Percentiles rank a stretch among this genome's conserved stretches.
Evolutionary conservation across 2,797 vertebrate genomes (phyloP).

Genomic region (Meriones psammophilus): DNA sequence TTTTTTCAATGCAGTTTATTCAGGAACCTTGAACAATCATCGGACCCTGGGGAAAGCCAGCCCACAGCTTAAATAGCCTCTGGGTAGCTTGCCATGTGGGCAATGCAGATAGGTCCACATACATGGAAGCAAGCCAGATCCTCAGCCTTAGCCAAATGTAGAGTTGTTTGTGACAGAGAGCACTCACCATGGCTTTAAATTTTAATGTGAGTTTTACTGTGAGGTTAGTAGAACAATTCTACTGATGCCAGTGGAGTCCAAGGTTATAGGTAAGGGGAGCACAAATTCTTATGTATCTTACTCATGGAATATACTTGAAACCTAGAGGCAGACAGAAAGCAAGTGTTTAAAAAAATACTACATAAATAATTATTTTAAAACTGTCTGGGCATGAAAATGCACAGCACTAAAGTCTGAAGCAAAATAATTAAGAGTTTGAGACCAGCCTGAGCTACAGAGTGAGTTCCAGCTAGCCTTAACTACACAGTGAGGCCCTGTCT

Average conservation of each 20-base stretch:
- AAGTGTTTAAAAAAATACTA: background rate
- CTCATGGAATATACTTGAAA: conserved; percentile 14
- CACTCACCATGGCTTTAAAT: background rate
- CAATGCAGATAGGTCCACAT: too few species aligned
- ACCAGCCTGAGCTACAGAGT: background rate
- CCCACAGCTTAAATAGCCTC: too few species aligned
- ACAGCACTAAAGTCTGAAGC: background rate
- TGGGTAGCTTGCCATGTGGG: too few species aligned
- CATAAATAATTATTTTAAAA: background rate
- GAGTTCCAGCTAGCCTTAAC: background rate
- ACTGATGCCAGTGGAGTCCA: background rate
- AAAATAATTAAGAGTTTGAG: background rate
- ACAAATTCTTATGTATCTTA: background rate
- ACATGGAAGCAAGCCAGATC: too few species aligned
- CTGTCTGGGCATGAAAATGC: background rate
- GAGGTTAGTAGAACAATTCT: background rate
- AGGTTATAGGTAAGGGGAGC: background rate
- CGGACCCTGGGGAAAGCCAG: too few species aligned
- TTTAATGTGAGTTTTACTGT: background rate
- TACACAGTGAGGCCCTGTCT: background rate
- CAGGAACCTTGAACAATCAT: too few species aligned
- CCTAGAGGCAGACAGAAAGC: background rate
- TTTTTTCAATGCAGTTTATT: too few species aligned
- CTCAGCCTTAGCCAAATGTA: too few species aligned
- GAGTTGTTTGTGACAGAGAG: too few species aligned